Conservation (phyloP, 2,113 vertebrate genomes). For the Gymnobelideus leadbeateri region DNA sequence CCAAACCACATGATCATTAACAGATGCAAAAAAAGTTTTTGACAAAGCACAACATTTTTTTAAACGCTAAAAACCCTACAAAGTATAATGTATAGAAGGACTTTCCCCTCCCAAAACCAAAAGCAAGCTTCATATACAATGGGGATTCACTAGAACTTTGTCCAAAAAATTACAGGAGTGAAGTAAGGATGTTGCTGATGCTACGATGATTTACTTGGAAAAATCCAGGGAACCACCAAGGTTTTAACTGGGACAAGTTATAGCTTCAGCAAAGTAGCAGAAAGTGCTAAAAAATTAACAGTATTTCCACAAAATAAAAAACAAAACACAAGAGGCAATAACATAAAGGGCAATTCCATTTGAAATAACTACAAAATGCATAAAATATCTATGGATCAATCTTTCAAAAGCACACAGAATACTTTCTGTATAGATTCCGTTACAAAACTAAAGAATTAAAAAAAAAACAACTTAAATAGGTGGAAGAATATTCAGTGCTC, state of each 20-base stretch:
- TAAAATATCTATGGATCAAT: no score
- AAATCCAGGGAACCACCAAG: not conserved
- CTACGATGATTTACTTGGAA: not conserved
- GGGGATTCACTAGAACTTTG: no score
- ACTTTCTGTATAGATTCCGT: not conserved
- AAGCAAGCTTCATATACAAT: no score
- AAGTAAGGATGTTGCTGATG: no score
- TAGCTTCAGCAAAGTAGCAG: not conserved
- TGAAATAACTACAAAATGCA: not conserved
- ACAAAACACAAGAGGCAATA: not conserved
- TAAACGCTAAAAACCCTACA: no score
- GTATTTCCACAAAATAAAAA: not conserved
- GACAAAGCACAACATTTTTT: no score
- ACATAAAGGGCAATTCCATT: not conserved
- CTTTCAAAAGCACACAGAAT: not conserved
- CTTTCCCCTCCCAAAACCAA: no score
- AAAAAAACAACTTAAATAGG: not conserved
- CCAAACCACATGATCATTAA: no score
- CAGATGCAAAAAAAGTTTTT: no score
- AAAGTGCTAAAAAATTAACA: not conserved
- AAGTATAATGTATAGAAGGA: no score
- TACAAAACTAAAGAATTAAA: not conserved
- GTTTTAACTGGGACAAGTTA: not conserved
- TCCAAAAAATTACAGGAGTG: no score
- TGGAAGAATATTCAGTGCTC: not conserved